These are phyloP conservation scores for Papilio demoleus DNA, from an alignment of 2,888 invertebrate species.

Conservation along the genomic window DNA sequence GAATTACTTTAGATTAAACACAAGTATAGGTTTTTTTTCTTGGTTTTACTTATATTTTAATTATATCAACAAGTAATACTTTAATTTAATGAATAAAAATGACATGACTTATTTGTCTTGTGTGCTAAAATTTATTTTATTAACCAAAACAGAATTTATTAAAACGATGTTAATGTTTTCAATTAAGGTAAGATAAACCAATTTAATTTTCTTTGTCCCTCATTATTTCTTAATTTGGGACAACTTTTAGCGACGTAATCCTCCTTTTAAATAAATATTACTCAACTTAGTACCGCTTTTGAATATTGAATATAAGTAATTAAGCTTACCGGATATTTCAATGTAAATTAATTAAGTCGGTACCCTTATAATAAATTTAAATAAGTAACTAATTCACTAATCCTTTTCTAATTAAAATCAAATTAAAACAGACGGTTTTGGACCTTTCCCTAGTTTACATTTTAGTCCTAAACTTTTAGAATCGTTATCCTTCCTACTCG, in stretches of 20 bases:
- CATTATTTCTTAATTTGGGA: not conserved
- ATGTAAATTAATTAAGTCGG: not conserved
- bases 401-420: not conserved
- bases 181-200: conserved; percentile 8
- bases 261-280: not conserved
- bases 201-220: conserved; percentile 9
- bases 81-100: no score
- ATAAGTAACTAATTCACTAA: conserved; percentile 6
- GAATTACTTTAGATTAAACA: no score
- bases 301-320: conserved; percentile 6
- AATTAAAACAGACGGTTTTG: not conserved
- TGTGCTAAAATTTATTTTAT: not conserved
- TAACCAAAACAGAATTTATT: not conserved
- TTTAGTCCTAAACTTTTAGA: not conserved
- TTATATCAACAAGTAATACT: no score
- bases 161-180: not conserved
- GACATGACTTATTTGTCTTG: not conserved
- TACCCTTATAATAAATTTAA: conserved; percentile 8
- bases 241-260: not conserved
- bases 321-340: conserved; percentile 2
- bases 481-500: not conserved
- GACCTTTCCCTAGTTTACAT: not conserved
- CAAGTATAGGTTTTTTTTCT: no score
- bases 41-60: no score
- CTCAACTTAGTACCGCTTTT: not conserved